Conservation (phyloP, 2,888 invertebrate genomes). For the Pristionchus exspectatus region DNA sequence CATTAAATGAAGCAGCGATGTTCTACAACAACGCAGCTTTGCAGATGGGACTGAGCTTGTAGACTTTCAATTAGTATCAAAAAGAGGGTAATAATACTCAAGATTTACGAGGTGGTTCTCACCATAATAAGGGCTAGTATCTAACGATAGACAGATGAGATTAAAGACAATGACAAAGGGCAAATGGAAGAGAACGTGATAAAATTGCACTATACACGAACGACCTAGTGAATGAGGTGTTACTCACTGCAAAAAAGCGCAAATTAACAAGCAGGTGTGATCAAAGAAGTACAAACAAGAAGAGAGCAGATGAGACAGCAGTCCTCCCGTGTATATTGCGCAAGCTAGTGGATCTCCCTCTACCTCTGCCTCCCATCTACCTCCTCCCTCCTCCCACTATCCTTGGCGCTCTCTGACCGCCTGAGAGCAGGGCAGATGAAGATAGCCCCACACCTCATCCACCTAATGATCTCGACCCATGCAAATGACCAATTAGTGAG, state of each 20-base stretch:
- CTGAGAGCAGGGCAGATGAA: not conserved
- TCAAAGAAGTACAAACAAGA: not conserved
- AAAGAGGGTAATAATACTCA: not conserved
- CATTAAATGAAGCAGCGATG: not conserved
- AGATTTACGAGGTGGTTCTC: not conserved
- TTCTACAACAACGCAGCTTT: not conserved
- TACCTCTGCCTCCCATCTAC: not conserved
- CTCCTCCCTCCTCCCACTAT: not conserved
- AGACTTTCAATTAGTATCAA: not conserved
- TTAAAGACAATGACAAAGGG: not conserved
- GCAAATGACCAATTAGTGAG: conserved; percentile 38
- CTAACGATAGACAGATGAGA: not conserved
- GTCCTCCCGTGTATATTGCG: not conserved
- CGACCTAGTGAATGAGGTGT: no score
- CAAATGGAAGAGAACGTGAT: no score
- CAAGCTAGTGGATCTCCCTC: not conserved
- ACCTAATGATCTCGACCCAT: conserved; percentile 43
- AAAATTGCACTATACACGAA: no score
- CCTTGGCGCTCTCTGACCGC: not conserved
- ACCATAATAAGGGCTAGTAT: not conserved
- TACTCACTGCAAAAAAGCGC: not conserved
- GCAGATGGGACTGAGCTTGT: no score
- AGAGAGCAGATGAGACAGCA: conserved; percentile 12
- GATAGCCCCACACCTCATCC: conserved; percentile 17
- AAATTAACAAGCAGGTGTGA: conserved; percentile 9